Evolutionary conservation across 2,113 vertebrate species (phyloP), one percentile per base, ranked within the genome.

Genomic region (Candoia aspera): DNA sequence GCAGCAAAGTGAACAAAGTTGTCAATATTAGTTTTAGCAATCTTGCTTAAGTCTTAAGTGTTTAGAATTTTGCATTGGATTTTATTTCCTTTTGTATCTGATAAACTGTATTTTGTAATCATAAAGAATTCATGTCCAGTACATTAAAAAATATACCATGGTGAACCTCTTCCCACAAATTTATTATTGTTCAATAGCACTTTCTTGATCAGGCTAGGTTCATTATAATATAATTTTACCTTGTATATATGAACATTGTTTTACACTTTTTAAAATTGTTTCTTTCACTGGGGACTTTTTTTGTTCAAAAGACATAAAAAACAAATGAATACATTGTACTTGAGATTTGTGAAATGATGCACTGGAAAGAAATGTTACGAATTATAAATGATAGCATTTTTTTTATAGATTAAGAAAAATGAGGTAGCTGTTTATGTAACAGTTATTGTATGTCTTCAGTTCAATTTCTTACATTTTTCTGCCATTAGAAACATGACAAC

Each of bases 401-500:
- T 29, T 29, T 4, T 21, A 84, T 42, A 17, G 73, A 79, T 79
- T 79, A 37, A 79, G 68, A 88, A 6, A 84, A 29, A 54, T 4
- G 23, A 87, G 11, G 6, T 92, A 89, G 10, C 26, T 92, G 21
- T 89, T 86, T 92, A 33, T 93, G 73, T 84, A 59, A 92, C 33
- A 79, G n/a, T n/a, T 6, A 0, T 8, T 26, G 0, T 55, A 2
- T 5, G 94, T 91, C 89, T 92, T 91, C n/a, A 0, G 54, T 88
- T 93, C 64, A 58, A 90, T 29, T 64, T 62, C 88, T 88, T 60
- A 23, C 0, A 2, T 54, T 86, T 93, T 57, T 95, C 93, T 95
- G 17, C 64, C 90, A 62, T 15, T 95, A 99, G 99, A 91, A 59
- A 94, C 97, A 99, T 99, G 99, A 99, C 99, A 91, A 99, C 99